Base-by-base conservation (phyloP, 2,888 invertebrate genomes). In the Dryobotodes eremita region DNA sequence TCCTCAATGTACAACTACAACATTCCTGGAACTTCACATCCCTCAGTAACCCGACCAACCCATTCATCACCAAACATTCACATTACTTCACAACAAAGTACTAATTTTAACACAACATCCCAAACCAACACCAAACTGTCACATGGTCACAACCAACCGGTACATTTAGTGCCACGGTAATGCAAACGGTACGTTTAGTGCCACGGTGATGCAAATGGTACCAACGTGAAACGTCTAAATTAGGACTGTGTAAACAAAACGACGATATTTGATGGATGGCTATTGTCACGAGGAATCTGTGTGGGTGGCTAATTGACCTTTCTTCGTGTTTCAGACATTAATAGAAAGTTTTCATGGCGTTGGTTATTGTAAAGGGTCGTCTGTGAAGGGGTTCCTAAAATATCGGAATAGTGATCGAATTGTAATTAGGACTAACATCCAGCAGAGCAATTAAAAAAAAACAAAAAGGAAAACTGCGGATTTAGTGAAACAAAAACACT, bases 101-200 rank as follows among this genome's bases (percentile, higher is more conserved):
- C 80, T 86, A 87, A 86, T 87, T 88, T 66, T 76, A 79, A 85
- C 84, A 80, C 76, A 78, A 77, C 68, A 46, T 77, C 66, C 42
- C 31, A 36, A 36, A 3, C 31, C 31, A 36, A 36, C 31, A 48
- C 57, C 26, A 84, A 86, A 90, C 89, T 89, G 86, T 89, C 93
- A 94, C 89, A 88, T 94, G 94, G 86, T 90, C 78, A 85, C 92
- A 93, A 94, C 94, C 90, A 94, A 81, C 87, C 85, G 93, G 90
- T 83, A 91, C 93, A 92, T 94, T 94, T 89, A 92, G 86, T 90
- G 90, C 80, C 90, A 94, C 90, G 93, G 90, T 89, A 70, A 76
- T 87, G 92, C 83, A 68, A 84, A 71, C 50, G 79, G 42, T 72
- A 23, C 73, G 26, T 78, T 80, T 55, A 73, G 62, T 81, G 36